phyloP scores from a whole-genome alignment of 2,797 vertebrate species.

The Peromyscus nudipes region DNA sequence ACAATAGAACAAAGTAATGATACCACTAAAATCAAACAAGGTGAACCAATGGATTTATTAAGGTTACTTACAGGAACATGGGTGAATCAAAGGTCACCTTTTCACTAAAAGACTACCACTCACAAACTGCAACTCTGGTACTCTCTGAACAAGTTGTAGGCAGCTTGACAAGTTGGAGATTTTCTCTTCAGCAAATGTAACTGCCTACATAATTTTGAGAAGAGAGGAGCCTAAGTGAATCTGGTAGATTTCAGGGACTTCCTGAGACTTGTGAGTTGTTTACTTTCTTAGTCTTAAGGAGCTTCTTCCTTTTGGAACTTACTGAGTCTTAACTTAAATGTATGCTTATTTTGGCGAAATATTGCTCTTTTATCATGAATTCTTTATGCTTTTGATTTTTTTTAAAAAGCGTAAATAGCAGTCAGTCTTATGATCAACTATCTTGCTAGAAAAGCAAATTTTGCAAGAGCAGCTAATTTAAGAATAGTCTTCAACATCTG shows the following conservation, averaged over 20 bases:
- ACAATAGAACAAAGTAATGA: neutral
- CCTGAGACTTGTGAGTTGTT: neutral
- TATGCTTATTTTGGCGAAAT: neutral
- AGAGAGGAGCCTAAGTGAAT: neutral
- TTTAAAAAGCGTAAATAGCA: neutral
- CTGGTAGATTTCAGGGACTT: neutral
- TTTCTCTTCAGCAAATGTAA: neutral
- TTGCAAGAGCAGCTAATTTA: neutral
- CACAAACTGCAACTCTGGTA: neutral
- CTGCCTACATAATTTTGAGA: neutral
- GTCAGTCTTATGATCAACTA: neutral
- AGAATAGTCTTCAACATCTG: neutral
- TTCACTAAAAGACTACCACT: neutral
- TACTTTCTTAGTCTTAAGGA: neutral
- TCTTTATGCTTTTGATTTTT: neutral
- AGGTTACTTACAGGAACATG: neutral
- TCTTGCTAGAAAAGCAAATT: neutral
- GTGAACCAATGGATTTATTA: neutral
- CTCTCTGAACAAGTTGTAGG: neutral
- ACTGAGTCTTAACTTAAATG: neutral
- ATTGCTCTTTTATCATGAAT: neutral
- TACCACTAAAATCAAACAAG: neutral
- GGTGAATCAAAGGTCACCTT: neutral
- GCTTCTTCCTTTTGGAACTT: neutral
- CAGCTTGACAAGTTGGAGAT: neutral